These are phyloP conservation scores for Acleris literana DNA, from an alignment of 2,888 invertebrate genomes.

Conservation along the genomic window DNA sequence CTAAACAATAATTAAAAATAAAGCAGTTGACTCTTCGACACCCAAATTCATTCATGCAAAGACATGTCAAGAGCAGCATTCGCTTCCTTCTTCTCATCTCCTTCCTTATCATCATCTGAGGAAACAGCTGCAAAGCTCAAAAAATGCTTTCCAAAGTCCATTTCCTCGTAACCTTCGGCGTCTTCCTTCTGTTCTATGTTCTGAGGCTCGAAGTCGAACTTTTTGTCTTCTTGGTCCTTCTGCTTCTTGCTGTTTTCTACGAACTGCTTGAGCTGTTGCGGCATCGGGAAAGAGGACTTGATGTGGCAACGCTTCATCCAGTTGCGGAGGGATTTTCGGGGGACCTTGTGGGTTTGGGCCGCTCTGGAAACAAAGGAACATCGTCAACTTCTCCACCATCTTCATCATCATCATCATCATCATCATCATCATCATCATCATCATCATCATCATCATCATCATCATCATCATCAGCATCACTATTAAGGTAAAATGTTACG, in stretches of 20 bases:
- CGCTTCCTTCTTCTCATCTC: slow-evolving; percentile 41
- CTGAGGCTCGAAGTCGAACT: slow-evolving; percentile 46
- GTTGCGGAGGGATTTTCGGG: slow-evolving; percentile 84
- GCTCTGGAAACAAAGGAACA: slow-evolving; percentile 66
- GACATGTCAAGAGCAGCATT: slow-evolving; percentile 66
- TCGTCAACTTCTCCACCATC: neutral
- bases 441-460: too few relatives aligned
- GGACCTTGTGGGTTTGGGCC: slow-evolving; percentile 84
- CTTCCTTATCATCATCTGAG: slow-evolving; percentile 64
- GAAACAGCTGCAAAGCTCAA: slow-evolving; percentile 59
- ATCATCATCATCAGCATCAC: too few relatives aligned
- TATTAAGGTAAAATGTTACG: too few relatives aligned
- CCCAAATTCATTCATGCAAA: slow-evolving; percentile 54
- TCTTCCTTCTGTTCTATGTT: slow-evolving; percentile 55
- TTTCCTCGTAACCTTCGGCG: slow-evolving; percentile 51
- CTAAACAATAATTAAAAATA: neutral
- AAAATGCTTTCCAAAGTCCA: slow-evolving; percentile 77
- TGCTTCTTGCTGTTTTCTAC: slow-evolving; percentile 81
- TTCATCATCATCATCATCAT: too few relatives aligned
- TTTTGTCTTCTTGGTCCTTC: slow-evolving; percentile 60
- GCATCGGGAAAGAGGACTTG: slow-evolving; percentile 84
- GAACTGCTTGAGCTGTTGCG: slow-evolving; percentile 82
- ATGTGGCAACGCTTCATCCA: slow-evolving; percentile 86
- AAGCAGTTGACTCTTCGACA: neutral
- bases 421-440: too few relatives aligned